A percentile compares a stretch with the other conserved stretches of the same genome.
These are phyloP conservation scores for Alauda arvensis DNA, from an alignment of 2,797 vertebrate species.

Conservation along the genomic window DNA sequence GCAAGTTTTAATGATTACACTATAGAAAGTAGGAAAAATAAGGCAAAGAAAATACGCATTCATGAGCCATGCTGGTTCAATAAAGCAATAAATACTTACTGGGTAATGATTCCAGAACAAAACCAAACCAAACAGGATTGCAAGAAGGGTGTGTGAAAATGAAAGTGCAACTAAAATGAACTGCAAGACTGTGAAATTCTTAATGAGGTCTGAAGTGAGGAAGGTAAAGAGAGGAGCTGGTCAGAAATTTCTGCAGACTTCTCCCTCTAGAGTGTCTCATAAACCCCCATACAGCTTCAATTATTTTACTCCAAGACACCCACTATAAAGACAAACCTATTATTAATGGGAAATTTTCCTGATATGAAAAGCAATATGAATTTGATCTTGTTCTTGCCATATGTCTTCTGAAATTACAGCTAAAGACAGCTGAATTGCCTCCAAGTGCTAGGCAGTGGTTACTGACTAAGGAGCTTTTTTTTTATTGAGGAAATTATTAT, in stretches of 20 bases:
- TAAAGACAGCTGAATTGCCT: background rate
- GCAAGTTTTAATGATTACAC: background rate
- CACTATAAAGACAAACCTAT: slow-evolving; percentile 20
- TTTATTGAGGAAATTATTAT: slow-evolving; percentile 3
- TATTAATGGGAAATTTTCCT: slow-evolving; percentile 14
- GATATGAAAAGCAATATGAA: slow-evolving; percentile 3
- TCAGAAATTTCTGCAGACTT: slow-evolving; percentile 1
- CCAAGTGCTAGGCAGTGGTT: background rate
- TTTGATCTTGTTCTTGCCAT: slow-evolving; percentile 9
- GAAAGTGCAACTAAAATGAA: fast-evolving
- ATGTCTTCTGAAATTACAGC: slow-evolving; percentile 12
- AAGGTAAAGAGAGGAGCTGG: background rate
- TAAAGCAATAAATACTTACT: background rate
- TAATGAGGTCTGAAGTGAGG: background rate
- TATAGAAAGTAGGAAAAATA: background rate
- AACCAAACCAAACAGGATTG: background rate
- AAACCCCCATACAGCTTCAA: background rate
- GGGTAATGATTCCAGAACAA: background rate
- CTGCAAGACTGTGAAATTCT: background rate
- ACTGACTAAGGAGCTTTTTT: slow-evolving; percentile 12
- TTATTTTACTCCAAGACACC: background rate
- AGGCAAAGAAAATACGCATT: background rate
- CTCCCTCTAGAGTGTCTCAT: background rate
- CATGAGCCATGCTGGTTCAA: background rate
- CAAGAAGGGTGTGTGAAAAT: background rate